Evolutionary conservation across 2,888 invertebrate species (phyloP).

Genomic region (Orthonychiurus folsomi): DNA sequence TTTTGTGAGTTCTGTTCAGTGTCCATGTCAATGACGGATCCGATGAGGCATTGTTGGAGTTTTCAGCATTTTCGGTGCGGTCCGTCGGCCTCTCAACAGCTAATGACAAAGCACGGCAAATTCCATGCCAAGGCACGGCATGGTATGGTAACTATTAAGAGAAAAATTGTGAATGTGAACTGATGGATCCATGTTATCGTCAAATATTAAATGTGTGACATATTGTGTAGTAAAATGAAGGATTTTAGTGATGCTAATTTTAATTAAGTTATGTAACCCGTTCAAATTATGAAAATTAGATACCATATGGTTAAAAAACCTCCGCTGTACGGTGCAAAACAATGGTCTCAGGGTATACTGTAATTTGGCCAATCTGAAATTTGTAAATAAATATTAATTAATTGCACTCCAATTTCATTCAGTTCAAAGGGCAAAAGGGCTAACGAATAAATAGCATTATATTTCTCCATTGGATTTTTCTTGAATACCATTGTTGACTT

Average conservation of each 20-base stretch:
- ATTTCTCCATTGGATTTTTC: too few relatives aligned
- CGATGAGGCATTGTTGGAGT: too few relatives aligned
- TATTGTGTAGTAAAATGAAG: background rate
- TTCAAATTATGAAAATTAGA: background rate
- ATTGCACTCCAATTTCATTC: too few relatives aligned
- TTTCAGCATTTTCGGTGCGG: background rate
- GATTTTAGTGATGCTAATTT: background rate
- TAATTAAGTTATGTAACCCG: background rate
- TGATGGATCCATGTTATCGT: too few relatives aligned
- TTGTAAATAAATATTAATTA: background rate
- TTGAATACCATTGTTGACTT: background rate
- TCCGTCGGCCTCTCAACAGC: background rate
- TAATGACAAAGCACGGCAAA: background rate
- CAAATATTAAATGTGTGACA: background rate
- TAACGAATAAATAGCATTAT: too few relatives aligned
- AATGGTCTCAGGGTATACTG: too few relatives aligned
- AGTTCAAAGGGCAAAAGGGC: too few relatives aligned
- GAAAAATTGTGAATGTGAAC: too few relatives aligned
- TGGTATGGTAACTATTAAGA: too few relatives aligned
- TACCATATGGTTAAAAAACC: too few relatives aligned
- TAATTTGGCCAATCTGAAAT: too few relatives aligned
- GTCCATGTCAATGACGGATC: background rate
- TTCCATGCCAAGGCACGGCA: background rate
- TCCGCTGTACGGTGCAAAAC: too few relatives aligned
- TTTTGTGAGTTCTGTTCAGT: background rate